Base-by-base conservation (phyloP, 2,888 invertebrate genomes). In the Drosophila birchii region DNA sequence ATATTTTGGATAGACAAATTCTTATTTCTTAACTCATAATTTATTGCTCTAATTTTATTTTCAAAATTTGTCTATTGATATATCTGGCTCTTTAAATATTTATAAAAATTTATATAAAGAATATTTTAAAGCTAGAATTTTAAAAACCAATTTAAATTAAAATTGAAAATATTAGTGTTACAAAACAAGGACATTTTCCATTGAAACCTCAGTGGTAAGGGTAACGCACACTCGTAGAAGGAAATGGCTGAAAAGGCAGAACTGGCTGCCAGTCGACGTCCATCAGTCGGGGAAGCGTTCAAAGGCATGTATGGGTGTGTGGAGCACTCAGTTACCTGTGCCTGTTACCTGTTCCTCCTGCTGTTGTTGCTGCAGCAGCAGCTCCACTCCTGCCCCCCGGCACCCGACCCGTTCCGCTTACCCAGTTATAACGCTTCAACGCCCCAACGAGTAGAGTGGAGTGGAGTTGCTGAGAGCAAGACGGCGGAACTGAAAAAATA, bases 341-440 rank as follows among this genome's bases (percentile, higher is more conserved):
- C 66, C 66, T 36, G 66, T 66, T 66, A 57, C 68, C 66, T 44
- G 64, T 61, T 63, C 47, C 47, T 47, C 47, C 47, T 47, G 47
- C 32, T 49, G 49, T 14, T 32, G 18, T n/a, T 32, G 49, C 49
- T 18, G 49, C 49, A 20, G 29, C 29, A 8, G 29, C 23, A 16
- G 38, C 38, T 38, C 44, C 51, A 51, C 34, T 68, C 67, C 55
- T 69, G 44, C 69, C 69, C 38, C 41, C 32, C 78, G 69, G 71
- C 34, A 44, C n/a, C 29, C 9, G 14, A 51, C 41, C 63, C 61
- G 57, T 69, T 81, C 66, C 60, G 60, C 57, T 59, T 51, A 62
- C 66, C 55, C 64, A 63, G 72, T 60, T 73, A 63, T 53, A 73
- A 71, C 60, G 79, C 75, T 71, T 56, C 79, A 80, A 80, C 75